A percentile compares a stretch with the other conserved stretches of the same genome.
Conservation (phyloP, 2,797 vertebrate species). For the Decapterus maruadsi region DNA sequence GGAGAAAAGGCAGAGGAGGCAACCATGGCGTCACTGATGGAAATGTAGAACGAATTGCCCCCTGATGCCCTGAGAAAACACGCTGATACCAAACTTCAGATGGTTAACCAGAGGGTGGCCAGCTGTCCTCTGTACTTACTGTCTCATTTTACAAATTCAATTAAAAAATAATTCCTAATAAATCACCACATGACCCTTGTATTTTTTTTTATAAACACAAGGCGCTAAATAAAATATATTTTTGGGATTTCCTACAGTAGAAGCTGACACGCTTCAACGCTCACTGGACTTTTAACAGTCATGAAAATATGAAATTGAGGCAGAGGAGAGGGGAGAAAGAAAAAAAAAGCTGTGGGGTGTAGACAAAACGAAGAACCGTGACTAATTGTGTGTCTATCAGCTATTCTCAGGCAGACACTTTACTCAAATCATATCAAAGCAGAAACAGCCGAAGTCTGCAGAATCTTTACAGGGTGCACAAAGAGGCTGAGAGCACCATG, state of each 20-base stretch:
- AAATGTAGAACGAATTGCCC: constrained; percentile 51
- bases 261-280: neutral
- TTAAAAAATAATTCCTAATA: neutral
- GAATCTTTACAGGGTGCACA: constrained; percentile 34
- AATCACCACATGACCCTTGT: neutral
- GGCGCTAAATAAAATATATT: no score
- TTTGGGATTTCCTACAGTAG: neutral
- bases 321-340: neutral
- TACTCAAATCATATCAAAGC: constrained; percentile 43
- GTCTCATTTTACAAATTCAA: constrained; percentile 5
- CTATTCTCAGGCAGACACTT: constrained; percentile 13
- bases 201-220: neutral
- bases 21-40: constrained; percentile 57
- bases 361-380: constrained; percentile 13
- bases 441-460: constrained; percentile 19
- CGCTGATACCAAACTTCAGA: constrained; percentile 25
- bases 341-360: constrained; percentile 22
- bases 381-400: constrained; percentile 27
- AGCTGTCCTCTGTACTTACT: neutral
- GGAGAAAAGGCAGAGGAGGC: constrained; percentile 29
- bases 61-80: constrained; percentile 44
- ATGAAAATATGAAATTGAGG: constrained; percentile 30
- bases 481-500: constrained; percentile 14
- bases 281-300: constrained; percentile 20
- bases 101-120: constrained; percentile 36